Conservation (phyloP, 2,797 vertebrate species). For the Hydrocynus forskahlii region DNA sequence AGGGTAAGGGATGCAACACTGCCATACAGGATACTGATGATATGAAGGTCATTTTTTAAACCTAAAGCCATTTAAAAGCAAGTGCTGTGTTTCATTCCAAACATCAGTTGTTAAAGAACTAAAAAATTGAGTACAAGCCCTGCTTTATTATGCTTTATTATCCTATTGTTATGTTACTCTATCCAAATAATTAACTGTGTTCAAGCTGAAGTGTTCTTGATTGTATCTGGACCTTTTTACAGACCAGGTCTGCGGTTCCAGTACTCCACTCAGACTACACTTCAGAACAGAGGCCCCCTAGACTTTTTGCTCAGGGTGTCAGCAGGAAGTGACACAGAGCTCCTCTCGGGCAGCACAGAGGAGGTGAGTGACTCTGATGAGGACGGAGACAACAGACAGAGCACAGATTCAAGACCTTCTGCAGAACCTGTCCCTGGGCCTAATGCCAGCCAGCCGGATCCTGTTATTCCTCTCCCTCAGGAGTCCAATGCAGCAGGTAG, state of each 20-base stretch:
- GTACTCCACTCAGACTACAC: constrained; percentile 81
- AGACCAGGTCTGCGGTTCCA: constrained; percentile 76
- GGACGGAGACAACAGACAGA: constrained; percentile 56
- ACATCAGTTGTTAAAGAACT: too few relatives aligned
- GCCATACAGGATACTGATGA: too few relatives aligned
- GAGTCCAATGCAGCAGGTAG: constrained; percentile 20
- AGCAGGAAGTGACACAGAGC: constrained; percentile 66
- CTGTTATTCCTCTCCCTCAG: constrained; percentile 37
- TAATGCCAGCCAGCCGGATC: not conserved
- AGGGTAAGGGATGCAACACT: too few relatives aligned
- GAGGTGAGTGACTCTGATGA: constrained; percentile 78
- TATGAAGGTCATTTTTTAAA: too few relatives aligned
- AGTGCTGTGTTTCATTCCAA: too few relatives aligned
- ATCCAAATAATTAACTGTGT: not conserved
- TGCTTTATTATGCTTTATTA: too few relatives aligned
- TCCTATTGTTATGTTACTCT: not conserved
- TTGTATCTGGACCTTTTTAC: constrained; percentile 1
- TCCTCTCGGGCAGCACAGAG: constrained; percentile 72
- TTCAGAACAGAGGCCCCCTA: constrained; percentile 72
- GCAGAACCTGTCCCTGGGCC: constrained; percentile 19
- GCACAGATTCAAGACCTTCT: not conserved
- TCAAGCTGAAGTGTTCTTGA: not conserved
- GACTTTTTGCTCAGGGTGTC: constrained; percentile 73
- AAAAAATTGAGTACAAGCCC: too few relatives aligned
- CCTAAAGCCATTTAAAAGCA: too few relatives aligned